Base-by-base conservation (phyloP, 2,113 vertebrate genomes). In the Myodes glareolus region DNA sequence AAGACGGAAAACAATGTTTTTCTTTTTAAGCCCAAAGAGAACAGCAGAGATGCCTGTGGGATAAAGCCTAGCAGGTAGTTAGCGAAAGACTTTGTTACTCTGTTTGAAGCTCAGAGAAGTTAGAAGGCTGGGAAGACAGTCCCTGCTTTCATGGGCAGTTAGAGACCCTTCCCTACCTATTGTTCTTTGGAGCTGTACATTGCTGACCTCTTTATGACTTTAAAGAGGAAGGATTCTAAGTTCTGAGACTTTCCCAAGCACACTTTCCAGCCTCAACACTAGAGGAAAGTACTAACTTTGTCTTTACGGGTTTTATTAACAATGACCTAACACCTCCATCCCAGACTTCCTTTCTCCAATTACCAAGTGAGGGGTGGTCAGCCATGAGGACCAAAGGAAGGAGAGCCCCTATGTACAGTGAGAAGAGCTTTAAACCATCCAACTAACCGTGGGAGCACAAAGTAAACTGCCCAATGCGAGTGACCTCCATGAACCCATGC, bases 21-120 rank as follows among this genome's bases (percentile, higher is more conserved):
- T 17, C 58, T 65, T 86, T 96, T 88, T 45, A 92, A 97, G 42
- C 39, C 50, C 80, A 36, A 96, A 96, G n/a, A 97, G 77, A 92
- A 88, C 45, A 93, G 29, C 75, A 95, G 50, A 95, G 88, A 73
- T 86, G 50, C 70, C 68, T 88, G 21, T 55, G 42, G 82, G 65
- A 97, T 50, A 92, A 77, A 90, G 78, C 45, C 19, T 23, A 39
- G 68, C 87, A 91, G 80, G 87, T 78, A 65, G 36, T 92, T 92
- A 94, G 65, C 70, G 67, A n/a, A 42, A 85, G 87, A 90, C 14
- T 7, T 68, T 76, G 70, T n/a, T 67, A 77, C 61, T 55, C 4
- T 73, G 78, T 85, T 65, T 45, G 78, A 96, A 94, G 70, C 73
- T 82, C 42, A 50, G 81, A 78, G 58, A 13, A 42, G 14, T 61